These are phyloP conservation scores for Eira barbara DNA, from an alignment of 2,113 vertebrate genomes.

Conservation along the genomic window DNA sequence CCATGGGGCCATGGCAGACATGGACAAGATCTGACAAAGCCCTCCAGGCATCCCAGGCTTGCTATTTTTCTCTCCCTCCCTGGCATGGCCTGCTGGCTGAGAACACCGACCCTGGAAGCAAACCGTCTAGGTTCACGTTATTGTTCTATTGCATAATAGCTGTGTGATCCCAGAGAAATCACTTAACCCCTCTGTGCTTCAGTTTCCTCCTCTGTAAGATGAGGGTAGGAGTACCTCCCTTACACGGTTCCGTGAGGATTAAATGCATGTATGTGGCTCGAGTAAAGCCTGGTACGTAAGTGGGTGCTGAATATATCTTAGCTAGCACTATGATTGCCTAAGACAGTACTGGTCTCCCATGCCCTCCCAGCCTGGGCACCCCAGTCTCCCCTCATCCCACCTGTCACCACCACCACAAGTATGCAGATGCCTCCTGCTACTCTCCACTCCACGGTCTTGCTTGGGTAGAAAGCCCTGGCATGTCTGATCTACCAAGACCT, in stretches of 20 bases:
- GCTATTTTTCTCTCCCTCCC: background rate
- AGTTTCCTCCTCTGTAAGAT: background rate
- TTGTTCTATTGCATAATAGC: background rate
- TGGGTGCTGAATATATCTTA: background rate
- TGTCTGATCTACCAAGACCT: background rate
- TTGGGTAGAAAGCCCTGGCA: background rate
- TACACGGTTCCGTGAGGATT: background rate
- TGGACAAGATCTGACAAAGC: background rate
- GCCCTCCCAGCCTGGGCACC: background rate
- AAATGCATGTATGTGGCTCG: background rate
- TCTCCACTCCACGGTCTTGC: background rate
- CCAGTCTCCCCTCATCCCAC: background rate
- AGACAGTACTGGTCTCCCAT: background rate
- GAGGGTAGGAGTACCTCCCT: background rate
- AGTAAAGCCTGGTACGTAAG: background rate
- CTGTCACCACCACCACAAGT: background rate
- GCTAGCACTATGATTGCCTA: rapidly evolving
- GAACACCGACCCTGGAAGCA: background rate
- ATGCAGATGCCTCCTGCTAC: background rate
- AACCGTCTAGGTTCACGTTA: too few relatives aligned
- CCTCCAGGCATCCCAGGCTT: too few relatives aligned
- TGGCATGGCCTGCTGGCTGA: background rate
- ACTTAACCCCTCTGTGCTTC: background rate
- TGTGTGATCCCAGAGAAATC: background rate
- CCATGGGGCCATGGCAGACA: background rate